A percentile compares a stretch with the other conserved stretches of the same genome.
These are phyloP conservation scores for Aradophagus sp. DNA, from an alignment of 1,140 invertebrate genomes.

Conservation along the genomic window DNA sequence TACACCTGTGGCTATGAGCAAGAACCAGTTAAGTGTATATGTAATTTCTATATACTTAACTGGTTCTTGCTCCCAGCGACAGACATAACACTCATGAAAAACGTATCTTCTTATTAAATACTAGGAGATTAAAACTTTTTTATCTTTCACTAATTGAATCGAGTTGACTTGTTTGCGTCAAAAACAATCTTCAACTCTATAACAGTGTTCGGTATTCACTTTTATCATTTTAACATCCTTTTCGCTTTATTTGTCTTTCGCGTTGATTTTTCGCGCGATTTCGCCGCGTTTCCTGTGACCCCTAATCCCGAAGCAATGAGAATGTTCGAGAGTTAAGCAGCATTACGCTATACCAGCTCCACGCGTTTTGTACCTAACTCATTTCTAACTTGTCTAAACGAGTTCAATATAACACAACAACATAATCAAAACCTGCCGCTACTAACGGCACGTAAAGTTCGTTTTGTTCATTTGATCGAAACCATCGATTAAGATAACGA, in stretches of 20 bases:
- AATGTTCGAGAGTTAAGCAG: constrained; percentile 62
- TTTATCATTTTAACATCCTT: too few relatives aligned
- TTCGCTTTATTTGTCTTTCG: not conserved
- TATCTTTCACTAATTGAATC: too few relatives aligned
- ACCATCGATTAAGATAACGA: constrained; percentile 1
- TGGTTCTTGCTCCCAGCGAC: too few relatives aligned
- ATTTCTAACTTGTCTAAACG: constrained; percentile 65
- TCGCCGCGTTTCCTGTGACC: constrained; percentile 2
- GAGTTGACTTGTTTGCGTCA: too few relatives aligned
- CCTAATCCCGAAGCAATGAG: constrained; percentile 23
- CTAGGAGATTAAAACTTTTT: too few relatives aligned
- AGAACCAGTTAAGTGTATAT: too few relatives aligned
- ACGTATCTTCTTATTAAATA: too few relatives aligned
- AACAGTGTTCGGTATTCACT: too few relatives aligned
- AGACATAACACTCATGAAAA: too few relatives aligned
- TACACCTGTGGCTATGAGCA: too few relatives aligned
- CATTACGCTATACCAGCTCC: constrained; percentile 61
- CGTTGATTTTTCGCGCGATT: not conserved
- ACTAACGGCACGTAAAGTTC: constrained; percentile 63
- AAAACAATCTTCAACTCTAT: not conserved
- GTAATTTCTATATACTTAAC: too few relatives aligned
- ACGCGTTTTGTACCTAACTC: constrained; percentile 64
- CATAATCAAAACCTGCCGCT: constrained; percentile 63
- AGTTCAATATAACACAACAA: constrained; percentile 62
- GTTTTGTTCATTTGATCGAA: constrained; percentile 22